Evolutionary conservation across 2,797 vertebrate species (phyloP).

Genomic region (Decapterus maruadsi): DNA sequence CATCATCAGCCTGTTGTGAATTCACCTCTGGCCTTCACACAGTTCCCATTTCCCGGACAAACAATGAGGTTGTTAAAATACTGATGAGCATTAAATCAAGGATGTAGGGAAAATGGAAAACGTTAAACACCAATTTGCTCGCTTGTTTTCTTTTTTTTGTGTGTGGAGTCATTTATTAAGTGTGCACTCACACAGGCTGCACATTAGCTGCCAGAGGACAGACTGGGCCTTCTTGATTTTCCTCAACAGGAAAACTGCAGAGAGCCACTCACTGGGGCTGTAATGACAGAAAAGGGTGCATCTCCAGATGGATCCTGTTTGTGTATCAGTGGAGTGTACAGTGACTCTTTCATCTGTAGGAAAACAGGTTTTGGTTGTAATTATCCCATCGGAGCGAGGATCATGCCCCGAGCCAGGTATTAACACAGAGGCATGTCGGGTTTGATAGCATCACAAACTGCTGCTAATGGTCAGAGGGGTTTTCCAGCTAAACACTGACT

Average conservation of each 20-base stretch:
- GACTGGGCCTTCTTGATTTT: slow-evolving; percentile 7
- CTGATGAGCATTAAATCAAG: slow-evolving; percentile 31
- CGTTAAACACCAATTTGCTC: not conserved
- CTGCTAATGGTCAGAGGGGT: not conserved
- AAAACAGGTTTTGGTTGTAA: slow-evolving; percentile 4
- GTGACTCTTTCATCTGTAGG: slow-evolving; percentile 37
- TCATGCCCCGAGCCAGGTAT: not conserved
- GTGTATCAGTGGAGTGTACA: slow-evolving; percentile 7
- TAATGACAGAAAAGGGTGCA: slow-evolving; percentile 32
- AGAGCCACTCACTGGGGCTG: slow-evolving; percentile 12
- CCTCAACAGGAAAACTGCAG: not conserved
- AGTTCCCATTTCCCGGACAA: slow-evolving; percentile 27
- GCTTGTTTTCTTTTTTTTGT: not conserved
- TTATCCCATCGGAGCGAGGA: slow-evolving; percentile 10
- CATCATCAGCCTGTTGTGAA: slow-evolving; percentile 10
- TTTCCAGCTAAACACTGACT: not conserved
- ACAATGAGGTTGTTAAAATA: slow-evolving; percentile 54
- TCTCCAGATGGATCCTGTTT: slow-evolving; percentile 57
- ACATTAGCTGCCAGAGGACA: slow-evolving; percentile 11
- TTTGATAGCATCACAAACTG: not conserved
- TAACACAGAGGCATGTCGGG: not conserved
- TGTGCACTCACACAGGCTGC: not conserved
- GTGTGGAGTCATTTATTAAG: not conserved
- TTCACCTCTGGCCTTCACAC: slow-evolving; percentile 34
- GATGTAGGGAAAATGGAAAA: slow-evolving; percentile 27